phyloP scores from a whole-genome alignment of 2,797 vertebrate species.

The Parauchenoglanis ngamensis region DNA sequence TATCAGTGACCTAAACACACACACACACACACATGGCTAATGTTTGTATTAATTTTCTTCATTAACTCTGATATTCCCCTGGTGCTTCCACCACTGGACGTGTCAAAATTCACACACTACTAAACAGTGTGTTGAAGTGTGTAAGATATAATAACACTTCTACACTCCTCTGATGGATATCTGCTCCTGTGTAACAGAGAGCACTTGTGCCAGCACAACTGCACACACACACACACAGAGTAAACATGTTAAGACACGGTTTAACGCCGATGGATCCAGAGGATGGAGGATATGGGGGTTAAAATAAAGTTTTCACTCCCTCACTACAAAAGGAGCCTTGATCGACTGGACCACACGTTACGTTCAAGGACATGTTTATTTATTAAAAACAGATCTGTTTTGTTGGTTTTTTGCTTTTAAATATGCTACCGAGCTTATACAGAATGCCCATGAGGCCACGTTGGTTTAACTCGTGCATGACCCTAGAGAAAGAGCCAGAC shows the following conservation, averaged over 20 bases:
- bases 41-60: constrained; percentile 63
- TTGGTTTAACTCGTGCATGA: neutral
- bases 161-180: neutral
- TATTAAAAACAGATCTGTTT: constrained; percentile 70
- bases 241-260: neutral
- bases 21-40: constrained; percentile 28
- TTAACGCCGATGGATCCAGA: neutral
- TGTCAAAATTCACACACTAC: constrained; percentile 4
- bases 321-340: constrained; percentile 42
- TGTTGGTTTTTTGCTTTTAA: neutral
- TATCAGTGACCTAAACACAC: constrained; percentile 42
- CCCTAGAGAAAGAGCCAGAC: neutral
- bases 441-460: neutral
- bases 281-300: neutral
- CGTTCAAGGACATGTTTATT: constrained; percentile 57
- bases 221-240: neutral
- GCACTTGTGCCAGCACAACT: neutral
- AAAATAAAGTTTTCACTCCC: neutral
- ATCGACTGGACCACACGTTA: constrained; percentile 72
- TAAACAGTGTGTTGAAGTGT: neutral
- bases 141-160: neutral
- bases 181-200: neutral
- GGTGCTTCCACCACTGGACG: constrained; percentile 18
- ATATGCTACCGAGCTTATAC: neutral
- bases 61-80: constrained; percentile 62